Conservation (phyloP, 2,888 invertebrate species). For the Nesidiocoris tenuis region DNA sequence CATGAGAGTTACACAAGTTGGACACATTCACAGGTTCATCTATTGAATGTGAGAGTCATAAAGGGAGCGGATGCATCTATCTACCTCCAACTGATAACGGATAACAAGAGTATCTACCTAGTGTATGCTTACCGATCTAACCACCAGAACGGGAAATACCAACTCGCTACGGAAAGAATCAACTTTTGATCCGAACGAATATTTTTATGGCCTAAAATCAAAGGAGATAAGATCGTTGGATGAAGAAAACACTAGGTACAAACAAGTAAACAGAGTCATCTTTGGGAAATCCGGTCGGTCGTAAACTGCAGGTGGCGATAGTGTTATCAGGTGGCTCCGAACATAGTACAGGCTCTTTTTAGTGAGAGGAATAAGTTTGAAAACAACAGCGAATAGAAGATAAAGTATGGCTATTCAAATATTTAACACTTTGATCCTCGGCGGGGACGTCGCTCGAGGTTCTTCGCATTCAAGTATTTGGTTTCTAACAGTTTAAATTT, state of each 20-base stretch:
- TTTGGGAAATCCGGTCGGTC: slow-evolving; percentile 40
- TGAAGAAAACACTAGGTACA: slow-evolving; percentile 4
- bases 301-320: slow-evolving; percentile 33
- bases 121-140: background rate
- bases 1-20: no score
- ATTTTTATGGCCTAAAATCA: slow-evolving; percentile 7
- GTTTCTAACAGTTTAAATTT: no score
- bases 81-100: background rate
- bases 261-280: slow-evolving; percentile 28
- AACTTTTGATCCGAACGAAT: background rate
- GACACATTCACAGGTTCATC: no score
- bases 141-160: background rate
- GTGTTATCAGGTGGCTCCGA: slow-evolving; percentile 13
- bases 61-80: background rate
- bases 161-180: background rate
- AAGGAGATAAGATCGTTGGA: slow-evolving; percentile 4
- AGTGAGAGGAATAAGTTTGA: slow-evolving; percentile 12
- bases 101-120: no score
- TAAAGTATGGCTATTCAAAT: slow-evolving; percentile 23
- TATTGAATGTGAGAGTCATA: no score
- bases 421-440: no score
- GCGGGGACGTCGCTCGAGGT: no score
- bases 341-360: slow-evolving; percentile 2
- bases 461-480: no score
- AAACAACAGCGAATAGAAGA: slow-evolving; percentile 18